Base-by-base conservation (phyloP, 1,140 invertebrate species). In the Drosophila teissieri region DNA sequence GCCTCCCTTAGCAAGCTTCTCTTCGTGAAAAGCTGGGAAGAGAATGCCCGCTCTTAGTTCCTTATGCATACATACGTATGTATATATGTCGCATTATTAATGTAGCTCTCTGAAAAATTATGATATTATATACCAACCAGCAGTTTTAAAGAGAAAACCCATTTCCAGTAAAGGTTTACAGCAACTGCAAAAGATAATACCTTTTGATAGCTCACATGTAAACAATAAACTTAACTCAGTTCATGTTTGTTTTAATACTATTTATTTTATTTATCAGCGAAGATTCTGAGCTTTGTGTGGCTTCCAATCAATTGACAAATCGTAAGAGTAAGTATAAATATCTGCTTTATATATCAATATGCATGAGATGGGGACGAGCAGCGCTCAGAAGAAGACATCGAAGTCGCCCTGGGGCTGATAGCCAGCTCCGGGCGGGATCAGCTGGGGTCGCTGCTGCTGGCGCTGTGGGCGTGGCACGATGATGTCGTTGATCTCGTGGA, bases 401-500 rank as follows among this genome's bases (percentile, higher is more conserved):
- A 93, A 83, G 42, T 91, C 78, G 5, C 84, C 69, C 11, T 85
- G 60, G 6, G 77, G 85, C 68, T 89, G 80, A 64, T 68, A 83
- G 46, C 49, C 73, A 17, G 53, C 42, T 6, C 37, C 73, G 4
- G 46, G 85, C 0, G 76, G 37, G 27, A 79, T 42, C 46, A 79
- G 40, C 52, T 80, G 83, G 34, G 75, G 78, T 46, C 90, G 84
- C 39, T 64, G 73, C 40, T 88, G 91, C 60, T 76, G 82, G n/a
- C 84, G 92, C 8, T 72, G 73, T 15, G 72, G 76, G 3, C 73
- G 57, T 17, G 80, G 73, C 34, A 88, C 76, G 37, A 93, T 91
- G 42, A 94, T 93, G 73, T 92, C 92, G 79, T 95, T 94, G 51
- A 95, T 93, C 46, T 93, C 93, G 78, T 95, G 94, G 3, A 95